Percentiles rank a stretch among this genome's conserved stretches.
Evolutionary conservation across 2,797 vertebrate genomes (phyloP).

Genomic region (Peromyscus attwateri): DNA sequence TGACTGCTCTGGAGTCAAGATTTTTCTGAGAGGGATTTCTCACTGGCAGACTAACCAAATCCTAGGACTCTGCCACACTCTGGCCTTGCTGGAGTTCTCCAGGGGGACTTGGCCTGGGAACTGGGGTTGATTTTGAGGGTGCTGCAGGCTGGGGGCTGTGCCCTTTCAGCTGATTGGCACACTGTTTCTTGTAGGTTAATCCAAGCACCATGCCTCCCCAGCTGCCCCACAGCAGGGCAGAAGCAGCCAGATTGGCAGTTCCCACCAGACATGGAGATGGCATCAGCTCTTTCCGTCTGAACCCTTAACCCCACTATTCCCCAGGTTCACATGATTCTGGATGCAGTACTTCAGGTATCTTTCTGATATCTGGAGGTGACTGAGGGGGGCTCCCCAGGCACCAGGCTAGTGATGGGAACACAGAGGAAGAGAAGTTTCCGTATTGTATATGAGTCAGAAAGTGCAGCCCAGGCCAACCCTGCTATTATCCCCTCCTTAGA

Average conservation of each 20-base stretch:
- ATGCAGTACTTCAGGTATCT: background rate
- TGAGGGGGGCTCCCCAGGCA: background rate
- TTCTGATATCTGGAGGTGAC: background rate
- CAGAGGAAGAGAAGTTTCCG: background rate
- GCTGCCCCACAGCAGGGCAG: background rate
- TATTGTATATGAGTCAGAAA: background rate
- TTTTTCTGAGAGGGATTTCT: background rate
- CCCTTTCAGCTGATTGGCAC: background rate
- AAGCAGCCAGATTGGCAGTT: background rate
- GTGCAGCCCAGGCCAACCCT: background rate
- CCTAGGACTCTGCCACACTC: accelerated
- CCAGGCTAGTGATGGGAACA: background rate
- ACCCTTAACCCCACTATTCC: background rate
- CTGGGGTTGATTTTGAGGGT: too few relatives aligned
- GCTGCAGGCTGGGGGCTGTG: background rate
- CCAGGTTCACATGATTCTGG: background rate
- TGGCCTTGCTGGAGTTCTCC: background rate
- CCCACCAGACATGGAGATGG: background rate
- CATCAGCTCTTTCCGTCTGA: background rate
- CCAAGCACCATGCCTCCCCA: accelerated
- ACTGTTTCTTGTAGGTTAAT: background rate
- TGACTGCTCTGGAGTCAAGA: accelerated
- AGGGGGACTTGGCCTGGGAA: background rate
- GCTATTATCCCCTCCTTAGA: background rate
- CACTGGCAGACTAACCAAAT: background rate